Conservation (phyloP, 2,888 invertebrate species). For the Clistopyga incitator region DNA sequence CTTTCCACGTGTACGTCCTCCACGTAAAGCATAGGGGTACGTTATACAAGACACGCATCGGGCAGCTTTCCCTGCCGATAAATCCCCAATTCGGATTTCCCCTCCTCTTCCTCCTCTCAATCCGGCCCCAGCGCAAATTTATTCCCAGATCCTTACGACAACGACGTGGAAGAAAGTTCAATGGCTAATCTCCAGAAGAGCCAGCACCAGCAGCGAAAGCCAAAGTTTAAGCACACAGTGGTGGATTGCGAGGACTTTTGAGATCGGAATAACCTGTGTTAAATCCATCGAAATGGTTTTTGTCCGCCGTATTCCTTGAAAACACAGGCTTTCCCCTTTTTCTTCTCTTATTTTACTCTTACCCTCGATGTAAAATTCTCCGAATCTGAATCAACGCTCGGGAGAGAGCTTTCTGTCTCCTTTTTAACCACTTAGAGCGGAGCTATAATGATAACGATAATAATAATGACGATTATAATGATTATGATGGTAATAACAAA, state of each 20-base stretch:
- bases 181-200: conserved; percentile 54
- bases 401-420: neutral
- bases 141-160: conserved; percentile 38
- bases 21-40: neutral
- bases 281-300: conserved; percentile 8
- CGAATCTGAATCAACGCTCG: neutral
- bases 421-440: neutral
- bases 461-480: neutral
- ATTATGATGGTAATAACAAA: conserved; percentile 7
- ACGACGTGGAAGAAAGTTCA: conserved; percentile 41
- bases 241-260: neutral
- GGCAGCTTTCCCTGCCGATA: conserved; percentile 16
- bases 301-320: neutral
- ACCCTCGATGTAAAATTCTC: neutral
- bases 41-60: conserved; percentile 23
- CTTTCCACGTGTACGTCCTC: conserved; percentile 11
- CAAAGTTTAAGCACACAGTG: conserved; percentile 12
- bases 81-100: conserved; percentile 38
- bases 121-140: conserved; percentile 26
- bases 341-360: neutral
- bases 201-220: conserved; percentile 18
- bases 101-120: neutral
- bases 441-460: neutral
- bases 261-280: conserved; percentile 22
- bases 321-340: neutral